Conservation (phyloP, 2,113 vertebrate species). For the Amphilophus citrinellus region DNA sequence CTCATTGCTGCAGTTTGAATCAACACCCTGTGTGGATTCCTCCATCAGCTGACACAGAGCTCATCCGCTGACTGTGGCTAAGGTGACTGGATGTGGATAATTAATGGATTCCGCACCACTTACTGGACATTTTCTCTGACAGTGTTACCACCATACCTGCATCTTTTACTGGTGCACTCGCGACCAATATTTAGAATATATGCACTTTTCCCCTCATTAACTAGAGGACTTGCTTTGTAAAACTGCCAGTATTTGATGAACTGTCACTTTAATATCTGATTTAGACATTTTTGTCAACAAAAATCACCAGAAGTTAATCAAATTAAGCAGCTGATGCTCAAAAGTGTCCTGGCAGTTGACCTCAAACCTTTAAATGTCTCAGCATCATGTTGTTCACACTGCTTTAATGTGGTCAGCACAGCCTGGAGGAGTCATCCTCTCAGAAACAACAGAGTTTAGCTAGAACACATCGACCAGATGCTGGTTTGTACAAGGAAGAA, state of each 20-base stretch:
- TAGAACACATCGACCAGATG: not conserved
- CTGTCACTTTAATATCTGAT: not conserved
- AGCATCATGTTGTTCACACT: not conserved
- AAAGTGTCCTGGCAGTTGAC: not conserved
- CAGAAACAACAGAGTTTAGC: not conserved
- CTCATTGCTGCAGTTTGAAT: not conserved
- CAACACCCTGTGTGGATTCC: not conserved
- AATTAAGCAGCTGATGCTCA: not conserved
- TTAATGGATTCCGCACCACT: not conserved
- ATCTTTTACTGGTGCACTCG: not conserved
- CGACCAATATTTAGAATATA: not conserved
- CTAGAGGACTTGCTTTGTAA: not conserved
- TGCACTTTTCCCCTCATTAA: not conserved
- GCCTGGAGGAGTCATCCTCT: not conserved
- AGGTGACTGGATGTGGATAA: not conserved
- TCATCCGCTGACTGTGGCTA: not conserved
- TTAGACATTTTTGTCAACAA: not conserved
- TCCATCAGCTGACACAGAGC: too few relatives aligned
- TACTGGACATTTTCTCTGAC: not conserved
- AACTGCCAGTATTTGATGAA: not conserved
- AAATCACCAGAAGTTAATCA: not conserved
- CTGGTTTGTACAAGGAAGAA: not conserved
- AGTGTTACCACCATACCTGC: too few relatives aligned
- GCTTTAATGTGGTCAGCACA: not conserved
- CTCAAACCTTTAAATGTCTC: not conserved